Evolutionary conservation across 2,888 invertebrate species (phyloP), one percentile per base, ranked within the genome.

Genomic region (Eupithecia dodoneata): DNA sequence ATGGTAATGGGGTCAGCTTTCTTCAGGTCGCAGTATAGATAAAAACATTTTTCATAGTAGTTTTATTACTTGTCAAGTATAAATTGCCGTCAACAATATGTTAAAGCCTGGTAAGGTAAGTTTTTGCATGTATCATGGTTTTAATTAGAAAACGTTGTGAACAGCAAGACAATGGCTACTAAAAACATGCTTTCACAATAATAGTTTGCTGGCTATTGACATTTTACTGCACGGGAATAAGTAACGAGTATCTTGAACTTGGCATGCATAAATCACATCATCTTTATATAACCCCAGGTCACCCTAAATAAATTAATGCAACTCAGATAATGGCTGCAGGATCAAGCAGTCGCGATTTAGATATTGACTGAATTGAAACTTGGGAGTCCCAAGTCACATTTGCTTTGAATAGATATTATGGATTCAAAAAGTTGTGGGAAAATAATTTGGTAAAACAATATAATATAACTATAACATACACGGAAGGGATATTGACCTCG

Each of bases 131-230:
- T 49, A 72, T 66, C 44, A 47, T 47, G 49, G n/a, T n/a, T 74
- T 76, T 59, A 73, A 74, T 71, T 49, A 41, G 67, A 75, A 78
- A 74, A 72, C 63, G 72, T 69, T 72, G 76, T 74, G 74, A 76
- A 71, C 13, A 70, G 30, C 69, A 66, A 72, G 66, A 76, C 78
- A 79, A 79, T 79, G 45, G 74, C 66, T 55, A 45, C 63, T 74
- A 65, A 72, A 72, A 76, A 79, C 72, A 75, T 65, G 66, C 74
- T 78, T 78, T 75, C 75, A 78, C 69, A 74, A 44, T 12, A 66
- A 71, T 65, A 63, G 55, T 66, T 74, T 45, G 67, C 67, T 15
- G 67, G 73, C 47, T 70, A 18, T 67, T 78, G 74, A 72, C 72
- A 71, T 65, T 71, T 76, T 74, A 74, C 71, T 42, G 63, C 72